These are phyloP conservation scores for Hylaea fasciaria DNA, from an alignment of 2,888 invertebrate species.

Conservation along the genomic window DNA sequence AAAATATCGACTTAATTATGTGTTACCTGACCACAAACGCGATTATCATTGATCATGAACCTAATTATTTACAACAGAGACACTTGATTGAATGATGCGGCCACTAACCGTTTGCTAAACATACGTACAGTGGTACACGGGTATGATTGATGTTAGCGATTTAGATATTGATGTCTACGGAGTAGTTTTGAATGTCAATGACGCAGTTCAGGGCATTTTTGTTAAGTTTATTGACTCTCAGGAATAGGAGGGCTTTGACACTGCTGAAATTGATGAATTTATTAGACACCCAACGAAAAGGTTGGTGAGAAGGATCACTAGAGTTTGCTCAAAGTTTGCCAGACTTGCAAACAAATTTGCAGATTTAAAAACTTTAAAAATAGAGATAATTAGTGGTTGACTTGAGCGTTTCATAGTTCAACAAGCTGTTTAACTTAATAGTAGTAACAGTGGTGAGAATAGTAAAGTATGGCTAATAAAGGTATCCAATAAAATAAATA, in stretches of 20 bases:
- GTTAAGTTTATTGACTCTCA: constrained; percentile 17
- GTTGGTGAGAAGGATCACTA: constrained; percentile 1
- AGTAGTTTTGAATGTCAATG: constrained; percentile 18
- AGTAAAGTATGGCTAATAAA: constrained; percentile 38
- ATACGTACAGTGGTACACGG: constrained; percentile 1
- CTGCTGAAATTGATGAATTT: constrained; percentile 19
- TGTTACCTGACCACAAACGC: constrained; percentile 7
- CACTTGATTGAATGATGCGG: constrained; percentile 11
- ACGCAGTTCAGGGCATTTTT: constrained; percentile 10
- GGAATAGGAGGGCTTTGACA: constrained; percentile 11
- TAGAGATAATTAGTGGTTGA: neutral
- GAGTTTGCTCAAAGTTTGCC: neutral
- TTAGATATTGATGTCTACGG: constrained; percentile 14
- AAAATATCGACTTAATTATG: constrained; percentile 16
- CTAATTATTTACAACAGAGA: constrained; percentile 9
- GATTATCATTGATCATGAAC: constrained; percentile 11
- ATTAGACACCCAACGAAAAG: constrained; percentile 8
- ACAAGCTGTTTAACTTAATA: constrained; percentile 23
- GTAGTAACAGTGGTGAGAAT: constrained; percentile 30
- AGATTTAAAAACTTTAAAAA: neutral
- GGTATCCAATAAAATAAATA: constrained; percentile 44
- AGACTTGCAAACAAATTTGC: constrained; percentile 9
- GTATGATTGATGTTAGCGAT: constrained; percentile 23
- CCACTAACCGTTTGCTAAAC: constrained; percentile 10
- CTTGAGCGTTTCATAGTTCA: neutral